These are phyloP conservation scores for Parascotia fuliginaria DNA, from an alignment of 2,888 invertebrate genomes.

Conservation along the genomic window DNA sequence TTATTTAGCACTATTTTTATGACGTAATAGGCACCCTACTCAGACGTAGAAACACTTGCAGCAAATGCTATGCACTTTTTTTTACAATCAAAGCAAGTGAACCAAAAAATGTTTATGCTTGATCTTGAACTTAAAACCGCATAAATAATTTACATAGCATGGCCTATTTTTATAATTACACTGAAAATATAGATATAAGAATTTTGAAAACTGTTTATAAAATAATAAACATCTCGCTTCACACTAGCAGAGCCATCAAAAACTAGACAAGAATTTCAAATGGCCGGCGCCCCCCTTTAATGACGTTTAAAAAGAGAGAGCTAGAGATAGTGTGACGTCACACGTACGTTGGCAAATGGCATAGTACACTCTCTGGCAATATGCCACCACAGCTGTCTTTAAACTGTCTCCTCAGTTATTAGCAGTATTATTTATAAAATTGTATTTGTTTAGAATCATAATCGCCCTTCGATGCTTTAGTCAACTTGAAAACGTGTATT, in stretches of 20 bases:
- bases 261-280: conserved; percentile 2
- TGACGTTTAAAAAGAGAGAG: conserved; percentile 37
- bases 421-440: conserved; percentile 77
- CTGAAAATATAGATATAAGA: too few relatives aligned
- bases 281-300: conserved; percentile 29
- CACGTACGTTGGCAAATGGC: conserved; percentile 55
- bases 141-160: not conserved
- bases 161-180: too few relatives aligned
- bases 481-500: conserved; percentile 29
- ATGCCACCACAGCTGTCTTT: conserved; percentile 74
- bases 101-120: not conserved
- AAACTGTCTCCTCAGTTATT: conserved; percentile 65
- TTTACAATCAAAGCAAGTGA: too few relatives aligned
- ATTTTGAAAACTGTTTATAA: not conserved
- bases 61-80: too few relatives aligned
- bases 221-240: conserved; percentile 6
- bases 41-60: too few relatives aligned
- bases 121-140: not conserved
- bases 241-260: not conserved
- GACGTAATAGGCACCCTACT: too few relatives aligned
- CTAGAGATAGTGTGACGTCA: conserved; percentile 46
- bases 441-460: conserved; percentile 80
- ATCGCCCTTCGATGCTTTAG: conserved; percentile 47
- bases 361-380: conserved; percentile 64
- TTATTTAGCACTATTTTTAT: too few relatives aligned